phyloP scores from a whole-genome alignment of 1,140 invertebrate species.

The Steinernema feltiae region DNA sequence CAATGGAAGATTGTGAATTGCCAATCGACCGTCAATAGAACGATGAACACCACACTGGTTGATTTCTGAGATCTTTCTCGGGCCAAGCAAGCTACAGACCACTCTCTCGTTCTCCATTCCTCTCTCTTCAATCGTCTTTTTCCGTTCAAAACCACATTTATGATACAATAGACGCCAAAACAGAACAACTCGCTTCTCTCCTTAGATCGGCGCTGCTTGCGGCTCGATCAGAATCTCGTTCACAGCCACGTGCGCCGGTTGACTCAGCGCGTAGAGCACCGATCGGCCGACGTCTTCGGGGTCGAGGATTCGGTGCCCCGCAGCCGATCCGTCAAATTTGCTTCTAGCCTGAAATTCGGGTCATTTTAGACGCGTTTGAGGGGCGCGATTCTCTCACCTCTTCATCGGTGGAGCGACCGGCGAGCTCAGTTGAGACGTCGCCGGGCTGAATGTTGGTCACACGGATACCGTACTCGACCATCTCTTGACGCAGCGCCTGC shows the following conservation, averaged over 20 bases:
- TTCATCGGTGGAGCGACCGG: constrained; percentile 57
- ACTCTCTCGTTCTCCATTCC: too few species aligned
- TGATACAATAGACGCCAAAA: background rate
- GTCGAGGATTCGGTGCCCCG: constrained; percentile 59
- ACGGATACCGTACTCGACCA: constrained; percentile 56
- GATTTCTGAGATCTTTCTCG: too few species aligned
- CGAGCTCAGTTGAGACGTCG: constrained; percentile 60
- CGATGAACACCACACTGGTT: too few species aligned
- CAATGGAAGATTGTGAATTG: too few species aligned
- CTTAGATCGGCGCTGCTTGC: constrained; percentile 59
- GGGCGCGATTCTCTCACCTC: constrained; percentile 52
- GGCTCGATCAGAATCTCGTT: constrained; percentile 62
- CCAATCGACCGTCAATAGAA: too few species aligned
- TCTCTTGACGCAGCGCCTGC: constrained; percentile 59
- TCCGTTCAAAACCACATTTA: too few species aligned
- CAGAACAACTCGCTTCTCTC: background rate
- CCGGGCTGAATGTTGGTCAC: constrained; percentile 62
- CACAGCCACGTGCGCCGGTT: constrained; percentile 60
- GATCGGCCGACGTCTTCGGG: constrained; percentile 59
- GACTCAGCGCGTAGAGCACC: constrained; percentile 59
- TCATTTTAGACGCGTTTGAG: background rate
- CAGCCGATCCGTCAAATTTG: constrained; percentile 53
- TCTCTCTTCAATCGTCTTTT: too few species aligned
- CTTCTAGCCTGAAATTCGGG: constrained; percentile 35
- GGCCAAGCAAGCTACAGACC: too few species aligned